These are phyloP conservation scores for Gerris buenoi DNA, from an alignment of 1,140 invertebrate species.

Conservation along the genomic window DNA sequence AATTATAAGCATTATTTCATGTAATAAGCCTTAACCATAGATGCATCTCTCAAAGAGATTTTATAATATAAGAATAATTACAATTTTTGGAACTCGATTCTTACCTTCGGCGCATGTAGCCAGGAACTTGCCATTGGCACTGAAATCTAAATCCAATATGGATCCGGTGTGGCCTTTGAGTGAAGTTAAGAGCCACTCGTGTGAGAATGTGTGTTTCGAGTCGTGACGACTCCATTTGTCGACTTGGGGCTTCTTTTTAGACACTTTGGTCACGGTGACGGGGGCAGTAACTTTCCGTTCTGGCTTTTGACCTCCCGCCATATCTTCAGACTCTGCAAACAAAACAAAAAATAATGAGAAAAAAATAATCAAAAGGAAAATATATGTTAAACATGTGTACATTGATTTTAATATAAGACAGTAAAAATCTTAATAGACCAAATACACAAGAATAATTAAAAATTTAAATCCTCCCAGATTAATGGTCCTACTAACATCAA, in stretches of 20 bases:
- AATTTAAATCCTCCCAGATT: background rate
- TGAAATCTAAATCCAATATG: constrained; percentile 60
- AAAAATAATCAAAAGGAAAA: background rate
- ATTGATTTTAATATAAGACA: background rate
- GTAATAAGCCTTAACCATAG: too few relatives aligned
- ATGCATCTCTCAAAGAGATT: too few relatives aligned
- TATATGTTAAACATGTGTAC: background rate
- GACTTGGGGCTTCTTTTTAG: constrained; percentile 15
- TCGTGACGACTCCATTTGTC: constrained; percentile 15
- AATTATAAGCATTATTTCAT: too few relatives aligned
- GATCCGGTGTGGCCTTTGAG: constrained; percentile 62
- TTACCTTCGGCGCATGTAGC: constrained; percentile 67
- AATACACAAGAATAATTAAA: background rate
- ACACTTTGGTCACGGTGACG: background rate
- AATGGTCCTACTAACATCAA: background rate
- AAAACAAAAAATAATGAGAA: background rate
- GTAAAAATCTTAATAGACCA: background rate
- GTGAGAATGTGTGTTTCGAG: constrained; percentile 18
- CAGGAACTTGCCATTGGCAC: constrained; percentile 67
- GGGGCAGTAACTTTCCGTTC: background rate
- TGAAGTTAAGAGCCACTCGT: constrained; percentile 49
- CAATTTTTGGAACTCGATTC: too few relatives aligned
- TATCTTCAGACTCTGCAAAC: background rate
- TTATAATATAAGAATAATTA: too few relatives aligned
- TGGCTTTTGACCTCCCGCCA: background rate